phyloP scores from a whole-genome alignment of 2,113 vertebrate species.

The Sterna hirundo region DNA sequence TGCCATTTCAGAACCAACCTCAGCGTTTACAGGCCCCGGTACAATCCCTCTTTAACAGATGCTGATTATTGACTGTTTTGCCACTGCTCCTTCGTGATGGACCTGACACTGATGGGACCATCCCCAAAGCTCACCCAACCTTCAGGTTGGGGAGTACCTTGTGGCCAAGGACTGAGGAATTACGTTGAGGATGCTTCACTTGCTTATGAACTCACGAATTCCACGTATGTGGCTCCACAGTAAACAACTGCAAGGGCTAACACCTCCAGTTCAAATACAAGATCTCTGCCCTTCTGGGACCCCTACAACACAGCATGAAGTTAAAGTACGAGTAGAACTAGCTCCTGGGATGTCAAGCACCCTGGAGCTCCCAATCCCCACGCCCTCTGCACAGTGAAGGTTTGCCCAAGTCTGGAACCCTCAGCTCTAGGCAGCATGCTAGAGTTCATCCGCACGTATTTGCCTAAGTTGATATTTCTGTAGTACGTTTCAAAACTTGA shows the following conservation, averaged over 20 bases:
- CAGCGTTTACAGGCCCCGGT: neutral
- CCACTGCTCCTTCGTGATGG: neutral
- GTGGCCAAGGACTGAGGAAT: neutral
- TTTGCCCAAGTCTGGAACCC: neutral
- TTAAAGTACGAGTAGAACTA: neutral
- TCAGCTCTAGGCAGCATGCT: neutral
- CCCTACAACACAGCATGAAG: neutral
- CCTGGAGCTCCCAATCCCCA: neutral
- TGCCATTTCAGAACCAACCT: neutral
- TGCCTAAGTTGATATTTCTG: constrained; percentile 12
- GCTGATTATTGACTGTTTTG: neutral
- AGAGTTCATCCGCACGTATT: neutral
- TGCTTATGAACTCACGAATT: neutral
- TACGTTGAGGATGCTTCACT: neutral
- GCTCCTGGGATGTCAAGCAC: neutral
- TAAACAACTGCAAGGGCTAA: neutral
- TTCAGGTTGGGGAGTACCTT: neutral
- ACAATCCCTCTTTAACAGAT: neutral
- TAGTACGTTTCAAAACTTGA: constrained; percentile 21
- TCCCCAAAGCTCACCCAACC: neutral
- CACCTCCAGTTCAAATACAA: neutral
- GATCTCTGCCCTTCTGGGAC: neutral
- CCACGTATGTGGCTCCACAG: accelerated
- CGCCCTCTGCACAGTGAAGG: neutral
- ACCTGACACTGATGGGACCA: neutral